Percentiles rank a stretch among this genome's conserved stretches.
Evolutionary conservation across 2,113 vertebrate genomes (phyloP).

Genomic region (Elephas maximus): DNA sequence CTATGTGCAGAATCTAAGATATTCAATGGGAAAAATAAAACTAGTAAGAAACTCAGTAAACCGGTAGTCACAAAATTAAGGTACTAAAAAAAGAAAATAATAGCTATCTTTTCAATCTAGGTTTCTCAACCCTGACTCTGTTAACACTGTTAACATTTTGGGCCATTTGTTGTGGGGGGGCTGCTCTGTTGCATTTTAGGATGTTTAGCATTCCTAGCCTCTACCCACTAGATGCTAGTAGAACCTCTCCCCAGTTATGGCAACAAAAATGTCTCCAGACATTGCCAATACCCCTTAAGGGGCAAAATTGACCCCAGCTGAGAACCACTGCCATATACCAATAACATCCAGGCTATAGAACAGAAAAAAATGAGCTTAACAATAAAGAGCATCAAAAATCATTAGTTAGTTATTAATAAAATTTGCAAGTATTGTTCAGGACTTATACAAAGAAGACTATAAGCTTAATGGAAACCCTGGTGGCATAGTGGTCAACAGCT

Average conservation of each 20-base stretch:
- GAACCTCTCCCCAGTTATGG: background rate
- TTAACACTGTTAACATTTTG: background rate
- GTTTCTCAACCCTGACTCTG: background rate
- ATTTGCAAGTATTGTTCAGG: background rate
- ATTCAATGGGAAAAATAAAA: background rate
- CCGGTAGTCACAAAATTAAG: background rate
- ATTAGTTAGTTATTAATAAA: background rate
- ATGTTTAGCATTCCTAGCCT: background rate
- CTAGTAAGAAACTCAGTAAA: slow-evolving; percentile 3
- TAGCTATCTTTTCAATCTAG: background rate
- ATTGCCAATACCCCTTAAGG: background rate
- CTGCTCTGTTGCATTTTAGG: background rate
- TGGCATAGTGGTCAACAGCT: too few relatives aligned
- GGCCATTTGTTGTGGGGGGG: background rate
- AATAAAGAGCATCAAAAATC: background rate
- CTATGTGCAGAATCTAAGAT: background rate
- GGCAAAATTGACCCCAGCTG: background rate
- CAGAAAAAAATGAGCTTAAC: background rate
- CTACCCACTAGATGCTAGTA: background rate
- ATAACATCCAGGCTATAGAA: background rate
- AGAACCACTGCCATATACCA: background rate
- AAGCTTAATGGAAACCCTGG: background rate
- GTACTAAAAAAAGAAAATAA: background rate
- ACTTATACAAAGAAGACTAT: background rate
- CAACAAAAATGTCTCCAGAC: background rate